Percentiles rank a stretch among this genome's conserved stretches.
These are phyloP conservation scores for Nomada hirtipes DNA, from an alignment of 2,888 invertebrate species.

Conservation along the genomic window DNA sequence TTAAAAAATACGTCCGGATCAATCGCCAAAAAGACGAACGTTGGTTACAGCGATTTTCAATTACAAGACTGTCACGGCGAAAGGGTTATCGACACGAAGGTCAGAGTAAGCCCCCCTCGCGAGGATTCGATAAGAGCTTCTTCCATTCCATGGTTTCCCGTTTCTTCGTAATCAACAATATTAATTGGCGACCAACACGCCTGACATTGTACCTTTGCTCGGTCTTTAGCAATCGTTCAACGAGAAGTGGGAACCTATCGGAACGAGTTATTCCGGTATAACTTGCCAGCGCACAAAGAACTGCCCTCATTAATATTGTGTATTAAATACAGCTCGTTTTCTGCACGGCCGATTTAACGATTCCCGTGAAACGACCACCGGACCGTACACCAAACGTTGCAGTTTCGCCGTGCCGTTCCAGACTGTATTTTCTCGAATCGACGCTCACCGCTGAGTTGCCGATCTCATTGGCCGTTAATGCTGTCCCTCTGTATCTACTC, in stretches of 20 bases:
- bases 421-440: slow-evolving; percentile 19
- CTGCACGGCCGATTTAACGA: slow-evolving; percentile 54
- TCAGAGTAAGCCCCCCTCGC: no score
- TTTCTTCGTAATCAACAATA: not conserved
- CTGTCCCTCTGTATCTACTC: slow-evolving; percentile 29
- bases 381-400: slow-evolving; percentile 35
- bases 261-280: slow-evolving; percentile 73
- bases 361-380: slow-evolving; percentile 46
- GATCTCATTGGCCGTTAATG: slow-evolving; percentile 49
- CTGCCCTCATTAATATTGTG: slow-evolving; percentile 68
- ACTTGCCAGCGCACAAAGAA: slow-evolving; percentile 69
- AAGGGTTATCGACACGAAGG: no score
- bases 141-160: not conserved
- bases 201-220: slow-evolving; percentile 68
- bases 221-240: slow-evolving; percentile 66
- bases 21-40: no score
- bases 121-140: no score
- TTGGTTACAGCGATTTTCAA: no score
- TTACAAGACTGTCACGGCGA: no score
- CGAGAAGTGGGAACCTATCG: slow-evolving; percentile 55
- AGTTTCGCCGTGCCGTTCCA: not conserved
- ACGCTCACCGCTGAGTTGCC: slow-evolving; percentile 40
- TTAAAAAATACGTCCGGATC: no score
- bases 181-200: slow-evolving; percentile 48
- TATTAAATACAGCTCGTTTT: slow-evolving; percentile 63